These are phyloP conservation scores for Melozone crissalis DNA, from an alignment of 2,113 vertebrate species.

Conservation along the genomic window DNA sequence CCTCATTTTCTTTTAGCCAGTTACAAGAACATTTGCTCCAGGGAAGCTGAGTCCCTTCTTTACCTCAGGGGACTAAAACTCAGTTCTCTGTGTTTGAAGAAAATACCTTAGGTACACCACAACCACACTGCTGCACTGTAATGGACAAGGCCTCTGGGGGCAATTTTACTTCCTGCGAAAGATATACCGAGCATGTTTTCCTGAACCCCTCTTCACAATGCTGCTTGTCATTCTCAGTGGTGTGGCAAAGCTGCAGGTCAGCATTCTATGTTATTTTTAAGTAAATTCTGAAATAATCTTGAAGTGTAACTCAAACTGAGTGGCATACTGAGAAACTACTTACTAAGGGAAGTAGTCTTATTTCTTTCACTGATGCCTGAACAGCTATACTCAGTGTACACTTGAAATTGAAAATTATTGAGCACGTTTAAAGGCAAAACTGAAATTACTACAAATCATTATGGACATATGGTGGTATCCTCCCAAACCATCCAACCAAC, in stretches of 20 bases:
- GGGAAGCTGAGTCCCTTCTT: background rate
- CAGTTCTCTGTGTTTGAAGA: background rate
- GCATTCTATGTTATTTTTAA: background rate
- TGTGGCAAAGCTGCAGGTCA: background rate
- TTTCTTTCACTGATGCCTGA: background rate
- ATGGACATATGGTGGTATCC: too few species aligned
- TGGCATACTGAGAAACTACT: background rate
- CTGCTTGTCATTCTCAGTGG: background rate
- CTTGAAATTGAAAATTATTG: background rate
- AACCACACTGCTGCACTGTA: background rate
- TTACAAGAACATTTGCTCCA: background rate
- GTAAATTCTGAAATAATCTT: background rate
- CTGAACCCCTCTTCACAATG: background rate
- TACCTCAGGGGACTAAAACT: background rate
- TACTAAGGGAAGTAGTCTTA: background rate
- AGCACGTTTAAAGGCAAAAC: background rate
- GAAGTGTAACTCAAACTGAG: background rate
- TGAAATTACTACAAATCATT: background rate
- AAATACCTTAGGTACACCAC: background rate
- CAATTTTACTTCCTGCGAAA: background rate
- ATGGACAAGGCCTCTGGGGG: fast-evolving
- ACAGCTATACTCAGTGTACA: background rate
- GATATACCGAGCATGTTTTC: background rate
- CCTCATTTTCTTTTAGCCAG: background rate
- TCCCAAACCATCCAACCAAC: background rate